A percentile compares a stretch with the other conserved stretches of the same genome.
phyloP scores from a whole-genome alignment of 2,888 invertebrate genomes.

The Anarsia innoxiella region DNA sequence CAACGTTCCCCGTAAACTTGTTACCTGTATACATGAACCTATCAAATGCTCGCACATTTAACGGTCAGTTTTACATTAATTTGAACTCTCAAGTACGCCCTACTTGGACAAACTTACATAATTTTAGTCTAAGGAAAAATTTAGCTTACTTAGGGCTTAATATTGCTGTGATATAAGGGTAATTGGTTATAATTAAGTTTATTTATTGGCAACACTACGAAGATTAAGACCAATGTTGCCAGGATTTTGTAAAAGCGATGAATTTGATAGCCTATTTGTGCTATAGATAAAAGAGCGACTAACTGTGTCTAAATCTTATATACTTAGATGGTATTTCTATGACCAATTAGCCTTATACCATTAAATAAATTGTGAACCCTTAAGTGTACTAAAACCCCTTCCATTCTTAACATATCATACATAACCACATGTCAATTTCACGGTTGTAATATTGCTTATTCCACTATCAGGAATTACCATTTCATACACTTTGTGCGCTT shows the following conservation, averaged over 20 bases:
- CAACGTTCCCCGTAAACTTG: too few species aligned
- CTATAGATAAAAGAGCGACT: too few species aligned
- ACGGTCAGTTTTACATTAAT: constrained; percentile 8
- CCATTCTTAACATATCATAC: background rate
- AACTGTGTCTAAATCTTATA: constrained; percentile 3
- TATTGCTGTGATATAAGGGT: too few species aligned
- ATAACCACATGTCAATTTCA: constrained; percentile 9
- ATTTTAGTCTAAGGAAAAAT: constrained; percentile 12
- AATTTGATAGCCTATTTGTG: too few species aligned
- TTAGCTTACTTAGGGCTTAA: too few species aligned
- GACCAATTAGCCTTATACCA: too few species aligned
- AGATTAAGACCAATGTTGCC: too few species aligned
- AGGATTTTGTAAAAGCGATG: too few species aligned
- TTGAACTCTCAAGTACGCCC: constrained; percentile 13
- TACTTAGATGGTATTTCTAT: constrained; percentile 6
- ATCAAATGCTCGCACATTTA: constrained; percentile 8
- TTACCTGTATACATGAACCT: too few species aligned
- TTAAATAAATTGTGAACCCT: too few species aligned
- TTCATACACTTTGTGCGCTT: constrained; percentile 59
- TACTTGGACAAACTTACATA: constrained; percentile 10
- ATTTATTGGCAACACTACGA: too few species aligned
- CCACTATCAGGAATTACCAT: constrained; percentile 42
- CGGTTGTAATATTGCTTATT: constrained; percentile 43
- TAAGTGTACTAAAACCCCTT: constrained; percentile 5
- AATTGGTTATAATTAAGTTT: too few species aligned